Conservation (phyloP, 2,888 invertebrate genomes). For the Serrognathus titanus region DNA sequence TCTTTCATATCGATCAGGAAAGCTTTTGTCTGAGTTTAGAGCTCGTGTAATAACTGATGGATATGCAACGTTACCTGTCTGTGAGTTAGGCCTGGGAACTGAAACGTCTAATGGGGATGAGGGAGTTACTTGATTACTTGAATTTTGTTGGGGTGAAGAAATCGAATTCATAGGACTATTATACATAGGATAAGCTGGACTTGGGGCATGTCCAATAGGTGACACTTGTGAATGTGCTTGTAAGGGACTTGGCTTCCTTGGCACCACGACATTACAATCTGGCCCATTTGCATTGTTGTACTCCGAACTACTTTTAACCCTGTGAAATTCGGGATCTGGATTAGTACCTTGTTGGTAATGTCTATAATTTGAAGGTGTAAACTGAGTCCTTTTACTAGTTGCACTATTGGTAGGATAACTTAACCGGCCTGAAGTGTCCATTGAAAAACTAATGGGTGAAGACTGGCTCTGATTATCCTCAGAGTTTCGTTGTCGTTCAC, state of each 20-base stretch:
- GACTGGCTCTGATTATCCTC: conserved; percentile 61
- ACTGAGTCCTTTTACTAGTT: conserved; percentile 48
- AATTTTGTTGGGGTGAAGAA: conserved; percentile 68
- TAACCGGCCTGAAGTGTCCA: conserved; percentile 65
- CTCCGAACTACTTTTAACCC: conserved; percentile 52
- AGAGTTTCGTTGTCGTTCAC: conserved; percentile 37
- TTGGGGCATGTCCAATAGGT: conserved; percentile 70
- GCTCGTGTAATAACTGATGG: conserved; percentile 80
- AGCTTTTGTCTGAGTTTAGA: conserved; percentile 60
- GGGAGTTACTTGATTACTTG: conserved; percentile 57
- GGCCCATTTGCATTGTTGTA: conserved; percentile 43
- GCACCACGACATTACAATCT: conserved; percentile 62
- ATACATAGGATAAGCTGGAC: conserved; percentile 80
- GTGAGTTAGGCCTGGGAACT: conserved; percentile 60
- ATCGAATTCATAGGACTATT: conserved; percentile 78
- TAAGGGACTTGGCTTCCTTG: conserved; percentile 65
- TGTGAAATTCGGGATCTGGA: conserved; percentile 61
- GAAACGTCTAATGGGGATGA: conserved; percentile 70
- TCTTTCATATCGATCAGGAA: conserved; percentile 55
- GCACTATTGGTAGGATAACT: conserved; percentile 59
- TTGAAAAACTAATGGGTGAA: conserved; percentile 73
- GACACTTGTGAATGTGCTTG: conserved; percentile 70
- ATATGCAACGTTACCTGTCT: conserved; percentile 64
- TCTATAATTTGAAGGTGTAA: conserved; percentile 52
- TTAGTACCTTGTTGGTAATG: conserved; percentile 61